Conservation (phyloP, 1,140 invertebrate genomes). For the Euschistus heros region DNA sequence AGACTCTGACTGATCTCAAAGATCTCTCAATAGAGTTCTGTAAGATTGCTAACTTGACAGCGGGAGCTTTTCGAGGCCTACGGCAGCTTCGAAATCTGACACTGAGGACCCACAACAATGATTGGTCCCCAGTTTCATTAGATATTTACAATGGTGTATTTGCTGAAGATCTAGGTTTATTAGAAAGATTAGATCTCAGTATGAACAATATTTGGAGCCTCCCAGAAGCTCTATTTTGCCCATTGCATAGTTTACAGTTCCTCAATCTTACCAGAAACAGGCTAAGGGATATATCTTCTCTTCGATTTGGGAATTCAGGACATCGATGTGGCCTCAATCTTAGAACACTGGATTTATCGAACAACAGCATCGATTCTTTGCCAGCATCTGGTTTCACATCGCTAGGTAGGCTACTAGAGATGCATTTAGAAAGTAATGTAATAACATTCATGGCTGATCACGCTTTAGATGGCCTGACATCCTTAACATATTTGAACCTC, state of each 20-base stretch:
- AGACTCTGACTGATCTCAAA: constrained; percentile 65
- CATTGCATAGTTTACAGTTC: constrained; percentile 59
- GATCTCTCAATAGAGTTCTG: constrained; percentile 82
- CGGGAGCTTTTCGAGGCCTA: constrained; percentile 69
- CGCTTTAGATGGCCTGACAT: constrained; percentile 65
- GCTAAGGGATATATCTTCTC: constrained; percentile 61
- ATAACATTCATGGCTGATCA: constrained; percentile 68
- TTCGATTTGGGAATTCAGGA: constrained; percentile 51
- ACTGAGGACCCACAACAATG: constrained; percentile 75
- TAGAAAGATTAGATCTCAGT: constrained; percentile 71
- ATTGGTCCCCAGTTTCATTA: constrained; percentile 75
- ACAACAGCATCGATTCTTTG: constrained; percentile 70
- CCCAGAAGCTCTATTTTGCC: constrained; percentile 71
- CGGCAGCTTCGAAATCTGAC: constrained; percentile 72
- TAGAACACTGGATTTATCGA: constrained; percentile 63
- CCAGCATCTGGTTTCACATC: constrained; percentile 64
- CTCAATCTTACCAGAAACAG: constrained; percentile 73
- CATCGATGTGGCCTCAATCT: constrained; percentile 62
- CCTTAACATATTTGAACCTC: constrained; percentile 63
- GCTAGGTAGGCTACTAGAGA: constrained; percentile 48
- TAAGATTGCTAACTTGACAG: constrained; percentile 77
- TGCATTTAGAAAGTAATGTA: constrained; percentile 55
- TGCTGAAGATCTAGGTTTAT: constrained; percentile 55
- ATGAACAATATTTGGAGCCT: constrained; percentile 79
- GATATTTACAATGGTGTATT: constrained; percentile 66